phyloP scores from a whole-genome alignment of 2,797 vertebrate genomes.

The Acropternis orthonyx region DNA sequence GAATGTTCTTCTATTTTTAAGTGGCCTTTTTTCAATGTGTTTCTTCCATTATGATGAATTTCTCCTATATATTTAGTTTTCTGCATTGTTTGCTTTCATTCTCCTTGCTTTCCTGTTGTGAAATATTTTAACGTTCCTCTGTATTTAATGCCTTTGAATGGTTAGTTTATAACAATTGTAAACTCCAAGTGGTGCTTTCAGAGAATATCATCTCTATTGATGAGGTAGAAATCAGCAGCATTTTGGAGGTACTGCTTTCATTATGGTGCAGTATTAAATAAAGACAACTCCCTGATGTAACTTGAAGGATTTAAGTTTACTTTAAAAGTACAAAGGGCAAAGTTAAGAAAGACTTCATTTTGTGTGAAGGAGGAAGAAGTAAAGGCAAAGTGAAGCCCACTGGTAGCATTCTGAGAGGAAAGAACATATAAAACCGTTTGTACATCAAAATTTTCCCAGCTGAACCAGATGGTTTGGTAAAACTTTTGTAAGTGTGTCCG shows the following conservation, averaged over 20 bases:
- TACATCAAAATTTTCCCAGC: not conserved
- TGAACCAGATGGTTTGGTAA: not conserved
- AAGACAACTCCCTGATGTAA: not conserved
- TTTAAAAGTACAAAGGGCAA: not conserved
- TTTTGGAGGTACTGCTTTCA: not conserved
- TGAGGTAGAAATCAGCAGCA: not conserved
- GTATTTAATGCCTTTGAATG: not conserved
- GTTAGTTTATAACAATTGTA: not conserved
- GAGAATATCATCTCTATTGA: not conserved
- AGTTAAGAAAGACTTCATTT: not conserved
- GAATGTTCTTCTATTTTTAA: not conserved
- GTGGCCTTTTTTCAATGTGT: not conserved
- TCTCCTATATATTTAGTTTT: not conserved
- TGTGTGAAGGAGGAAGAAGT: not conserved
- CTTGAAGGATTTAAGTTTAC: not conserved
- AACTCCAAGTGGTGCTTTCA: not conserved
- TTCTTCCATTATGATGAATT: not conserved
- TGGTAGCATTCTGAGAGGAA: not conserved
- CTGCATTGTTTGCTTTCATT: not conserved
- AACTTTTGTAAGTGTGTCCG: not conserved
- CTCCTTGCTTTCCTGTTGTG: not conserved
- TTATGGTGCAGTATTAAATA: not conserved
- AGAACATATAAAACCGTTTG: not conserved
- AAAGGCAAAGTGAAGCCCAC: not conserved
- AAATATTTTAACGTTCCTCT: constrained; percentile 26